These are phyloP conservation scores for Salvelinus sp. DNA, from an alignment of 2,113 vertebrate genomes.

Conservation along the genomic window DNA sequence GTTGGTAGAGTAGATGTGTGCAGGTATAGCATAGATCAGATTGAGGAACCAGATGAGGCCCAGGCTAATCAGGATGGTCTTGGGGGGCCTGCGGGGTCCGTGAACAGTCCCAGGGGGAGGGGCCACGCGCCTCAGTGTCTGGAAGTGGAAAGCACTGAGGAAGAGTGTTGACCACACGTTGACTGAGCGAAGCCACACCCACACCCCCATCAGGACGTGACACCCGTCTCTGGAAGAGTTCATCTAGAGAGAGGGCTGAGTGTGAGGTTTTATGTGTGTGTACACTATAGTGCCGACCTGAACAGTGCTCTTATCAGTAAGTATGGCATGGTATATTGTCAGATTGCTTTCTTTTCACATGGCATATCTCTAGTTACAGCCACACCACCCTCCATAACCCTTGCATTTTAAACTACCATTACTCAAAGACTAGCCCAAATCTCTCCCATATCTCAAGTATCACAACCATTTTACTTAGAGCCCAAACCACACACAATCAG, in stretches of 20 bases:
- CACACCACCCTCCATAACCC: not conserved
- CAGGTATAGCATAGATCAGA: not conserved
- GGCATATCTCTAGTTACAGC: not conserved
- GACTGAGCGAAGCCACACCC: slow-evolving; percentile 65
- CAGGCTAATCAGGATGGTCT: not conserved
- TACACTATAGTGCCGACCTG: too few relatives aligned
- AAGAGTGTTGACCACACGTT: too few relatives aligned
- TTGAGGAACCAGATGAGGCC: not conserved
- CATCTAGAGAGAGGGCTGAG: slow-evolving; percentile 48
- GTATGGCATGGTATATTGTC: too few relatives aligned
- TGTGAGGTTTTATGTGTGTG: too few relatives aligned
- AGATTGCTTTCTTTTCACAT: too few relatives aligned
- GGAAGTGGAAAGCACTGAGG: too few relatives aligned
- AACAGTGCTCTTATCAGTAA: too few relatives aligned
- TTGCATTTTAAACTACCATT: not conserved
- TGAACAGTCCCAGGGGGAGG: slow-evolving; percentile 26
- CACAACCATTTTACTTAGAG: not conserved
- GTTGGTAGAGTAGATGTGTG: not conserved
- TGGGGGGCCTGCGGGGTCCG: not conserved
- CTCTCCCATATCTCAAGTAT: not conserved
- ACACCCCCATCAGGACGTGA: slow-evolving; percentile 76
- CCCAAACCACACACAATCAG: not conserved
- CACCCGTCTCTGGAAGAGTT: slow-evolving; percentile 68
- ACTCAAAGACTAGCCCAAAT: not conserved
- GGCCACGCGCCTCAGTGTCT: slow-evolving; percentile 44